Base-by-base conservation (phyloP, 2,113 vertebrate genomes). In the Dasypus novemcinctus region DNA sequence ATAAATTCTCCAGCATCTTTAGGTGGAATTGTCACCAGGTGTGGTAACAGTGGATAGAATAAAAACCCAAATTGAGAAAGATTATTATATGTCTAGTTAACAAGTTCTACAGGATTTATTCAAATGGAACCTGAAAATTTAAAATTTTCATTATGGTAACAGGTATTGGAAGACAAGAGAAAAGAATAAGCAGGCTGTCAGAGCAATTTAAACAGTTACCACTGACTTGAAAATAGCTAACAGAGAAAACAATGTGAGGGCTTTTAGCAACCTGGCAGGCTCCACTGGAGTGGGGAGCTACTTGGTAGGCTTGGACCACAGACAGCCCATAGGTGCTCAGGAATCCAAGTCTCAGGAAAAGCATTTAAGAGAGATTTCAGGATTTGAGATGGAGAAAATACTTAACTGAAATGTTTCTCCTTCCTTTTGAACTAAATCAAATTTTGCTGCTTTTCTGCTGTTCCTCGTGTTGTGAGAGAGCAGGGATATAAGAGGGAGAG, bases 1-100 rank as follows among this genome's bases (percentile, higher is more conserved):
- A 89, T 86, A 68, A 41, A 91, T 49, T 43, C 69, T 91, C 31
- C 25, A 27, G 33, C 0, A 0, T 95, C 93, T 96, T 94, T 57
- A 93, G 79, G 90, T 72, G 59, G 68, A 91, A 76, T 20, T 93
- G 38, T 87, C 59, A 95, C 83, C 83, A 93, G 83, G 71, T 87
- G 38, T 95, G 91, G 38, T 87, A 80, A 90, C 74, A 83, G 49
- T 78, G 43, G 82, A 86, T 36, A 66, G 72, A 94, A 95, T 89
- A 93, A 97, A 97, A 95, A 94, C 17, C 41, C 71, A 75, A 83
- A 94, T 54, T 76, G 80, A 93, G 38, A 83, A 93, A 86, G 21
- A 88, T 27, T 82, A 75, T 38, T 80, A 33, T 87, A 80, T 90
- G 52, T 52, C 69, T 93, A 72, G 57, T 54, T 89, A 72, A 64